A percentile compares a stretch with the other conserved stretches of the same genome.
These are phyloP conservation scores for Centrocercus urophasianus DNA, from an alignment of 2,113 vertebrate genomes.

Conservation along the genomic window DNA sequence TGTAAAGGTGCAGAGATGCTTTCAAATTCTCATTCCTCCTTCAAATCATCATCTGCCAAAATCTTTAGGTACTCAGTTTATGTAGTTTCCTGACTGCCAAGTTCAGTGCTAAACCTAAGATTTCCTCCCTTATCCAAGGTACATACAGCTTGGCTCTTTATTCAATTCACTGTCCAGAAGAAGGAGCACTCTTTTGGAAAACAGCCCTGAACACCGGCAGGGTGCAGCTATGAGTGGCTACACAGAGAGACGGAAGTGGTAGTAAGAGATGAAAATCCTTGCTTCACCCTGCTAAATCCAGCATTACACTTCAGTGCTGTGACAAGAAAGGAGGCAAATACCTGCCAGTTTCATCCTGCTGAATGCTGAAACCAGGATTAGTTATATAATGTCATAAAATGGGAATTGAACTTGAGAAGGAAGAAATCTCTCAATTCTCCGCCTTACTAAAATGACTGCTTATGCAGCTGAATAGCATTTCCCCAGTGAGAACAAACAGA, in stretches of 20 bases:
- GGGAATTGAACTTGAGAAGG: not conserved
- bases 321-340: slow-evolving; percentile 53
- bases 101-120: not conserved
- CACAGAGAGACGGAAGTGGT: not conserved
- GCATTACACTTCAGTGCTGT: not conserved
- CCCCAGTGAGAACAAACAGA: not conserved
- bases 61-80: not conserved
- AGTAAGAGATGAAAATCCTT: slow-evolving; percentile 42
- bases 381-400: slow-evolving; percentile 18
- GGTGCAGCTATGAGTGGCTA: slow-evolving; percentile 6
- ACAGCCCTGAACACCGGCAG: not conserved
- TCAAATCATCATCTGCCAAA: not conserved
- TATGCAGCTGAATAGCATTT: not conserved
- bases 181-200: slow-evolving; percentile 13
- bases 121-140: not conserved
- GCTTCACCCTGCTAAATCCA: slow-evolving; percentile 53
- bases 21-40: not conserved
- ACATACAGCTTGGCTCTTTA: not conserved
- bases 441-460: not conserved
- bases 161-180: not conserved
- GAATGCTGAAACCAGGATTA: slow-evolving; percentile 49
- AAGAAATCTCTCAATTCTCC: not conserved
- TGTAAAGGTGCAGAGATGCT: not conserved
- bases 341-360: slow-evolving; percentile 19
- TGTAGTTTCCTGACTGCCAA: not conserved